Evolutionary conservation across 1,140 invertebrate species (phyloP), one percentile per base, ranked within the genome.

Genomic region (Dryas iulia): DNA sequence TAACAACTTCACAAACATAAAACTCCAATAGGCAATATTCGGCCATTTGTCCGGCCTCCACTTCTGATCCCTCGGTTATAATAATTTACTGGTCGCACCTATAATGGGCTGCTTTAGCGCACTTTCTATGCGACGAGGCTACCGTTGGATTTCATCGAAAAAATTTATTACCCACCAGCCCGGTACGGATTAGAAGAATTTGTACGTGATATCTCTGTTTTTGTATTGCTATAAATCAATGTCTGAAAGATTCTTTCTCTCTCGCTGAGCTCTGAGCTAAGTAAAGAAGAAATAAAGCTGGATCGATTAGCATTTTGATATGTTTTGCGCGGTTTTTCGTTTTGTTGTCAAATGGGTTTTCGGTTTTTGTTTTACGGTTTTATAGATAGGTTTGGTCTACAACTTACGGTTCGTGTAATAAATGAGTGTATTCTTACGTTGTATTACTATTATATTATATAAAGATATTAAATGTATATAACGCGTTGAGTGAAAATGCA

Each of bases 71-170:
- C 83, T 70, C 74, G 71, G 77, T 84, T 83, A 83, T 80, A 84
- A 85, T 87, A 87, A 74, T 84, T 87, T 84, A 86, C 84, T 87
- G 78, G 82, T 80, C 79, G 76, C 84, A 85, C 87, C 86, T 86
- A 87, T 87, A 88, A 89, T 88, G 86, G 88, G 81, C 88, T 89
- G 82, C 86, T 90, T 89, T 84, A 83, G 76, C 76, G 86, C 86
- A 79, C 81, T 90, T 89, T 88, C 81, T 83, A 90, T 90, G 88
- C 88, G 81, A 67, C 72, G 78, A 56, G 75, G 72, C 74, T 76
- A 73, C 71, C 81, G 66, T 60, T 70, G 82, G 86, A 87, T 86
- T 87, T 84, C 85, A 84, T 82, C 79, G 81, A 84, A 87, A 84
- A 90, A 89, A 90, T 90, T 90, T 90, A 90, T 90, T 71, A 83